A percentile compares a stretch with the other conserved stretches of the same genome.
These are phyloP conservation scores for Peromyscus eremicus DNA, from an alignment of 2,797 vertebrate species.

Conservation along the genomic window DNA sequence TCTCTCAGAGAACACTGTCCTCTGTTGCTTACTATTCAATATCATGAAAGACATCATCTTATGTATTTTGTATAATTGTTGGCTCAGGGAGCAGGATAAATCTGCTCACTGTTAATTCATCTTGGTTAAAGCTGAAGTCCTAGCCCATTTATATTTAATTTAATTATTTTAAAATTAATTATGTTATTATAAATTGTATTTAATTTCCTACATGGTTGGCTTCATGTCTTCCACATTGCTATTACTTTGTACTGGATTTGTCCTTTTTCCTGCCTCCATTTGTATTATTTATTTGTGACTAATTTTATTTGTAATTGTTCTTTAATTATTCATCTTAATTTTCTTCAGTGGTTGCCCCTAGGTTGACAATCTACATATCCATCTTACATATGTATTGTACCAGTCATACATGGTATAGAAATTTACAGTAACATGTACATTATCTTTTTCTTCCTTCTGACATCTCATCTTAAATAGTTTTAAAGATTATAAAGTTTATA, in stretches of 20 bases:
- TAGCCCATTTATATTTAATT: not conserved
- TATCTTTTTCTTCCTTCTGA: not conserved
- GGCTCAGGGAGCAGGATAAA: not conserved
- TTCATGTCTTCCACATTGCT: not conserved
- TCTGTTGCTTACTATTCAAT: not conserved
- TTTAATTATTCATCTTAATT: not conserved
- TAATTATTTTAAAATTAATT: not conserved
- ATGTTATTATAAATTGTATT: not conserved
- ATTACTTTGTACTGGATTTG: conserved; percentile 11
- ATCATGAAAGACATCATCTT: not conserved
- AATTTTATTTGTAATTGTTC: conserved; percentile 19
- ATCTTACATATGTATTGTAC: not conserved
- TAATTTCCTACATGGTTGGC: not conserved
- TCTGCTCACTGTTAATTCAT: not conserved
- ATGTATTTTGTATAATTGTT: not conserved
- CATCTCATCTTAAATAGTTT: not conserved
- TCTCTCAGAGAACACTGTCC: not conserved
- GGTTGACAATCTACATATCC: not conserved
- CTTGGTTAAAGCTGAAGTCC: not conserved
- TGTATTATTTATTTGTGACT: conserved; percentile 52
- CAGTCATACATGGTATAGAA: not conserved
- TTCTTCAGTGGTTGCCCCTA: not conserved
- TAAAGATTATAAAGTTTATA: not conserved
- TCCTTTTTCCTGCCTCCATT: conserved; percentile 1
- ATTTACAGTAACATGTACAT: not conserved